Evolutionary conservation across 2,113 vertebrate genomes (phyloP), one percentile per base, ranked within the genome.

Genomic region (Gallinago undulata): DNA sequence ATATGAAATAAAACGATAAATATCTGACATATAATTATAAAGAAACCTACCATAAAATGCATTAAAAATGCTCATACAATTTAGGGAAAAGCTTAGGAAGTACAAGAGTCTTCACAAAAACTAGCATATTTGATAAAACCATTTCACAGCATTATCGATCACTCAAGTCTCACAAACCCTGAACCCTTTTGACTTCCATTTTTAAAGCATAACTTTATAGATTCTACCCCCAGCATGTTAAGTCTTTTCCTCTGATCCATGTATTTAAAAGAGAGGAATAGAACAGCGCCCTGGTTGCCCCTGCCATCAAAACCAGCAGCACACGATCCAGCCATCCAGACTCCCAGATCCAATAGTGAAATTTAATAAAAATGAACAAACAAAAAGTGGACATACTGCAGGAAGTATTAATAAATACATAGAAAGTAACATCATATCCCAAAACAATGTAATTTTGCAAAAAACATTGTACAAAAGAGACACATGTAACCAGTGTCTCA

Each of bases 281-380:
- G 15, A 21, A 17, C 23, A 73, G 5, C 43, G 35, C 10, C 8
- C 18, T 21, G 28, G 23, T 11, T 74, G 15, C 7, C 56, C 2
- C 13, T 59, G 18, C n/a, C 51, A 68, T 1, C 1, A 0, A 56
- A 87, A 69, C 11, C 3, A 1, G 4, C 2, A 1, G 22, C n/a
- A 82, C 33, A 53, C 0, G 0, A 60, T 37, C 23, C 1, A 0
- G 10, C 13, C 21, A 37, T 18, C 3, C 31, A 79, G 28, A 18
- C 19, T 50, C 30, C n/a, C 4, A 0, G 22, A 45, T 66, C 8
- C 33, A 77, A 81, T 11, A 51, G 22, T 1, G 0, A 27, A 69
- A 73, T 35, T 56, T 7, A 77, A n/a, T 45, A 19, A 69, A 90
- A 88, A 82, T 30, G 0, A 41, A 67, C 10, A 85, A 87, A 43